Evolutionary conservation across 2,113 vertebrate genomes (phyloP).

Genomic region (Alces alces): DNA sequence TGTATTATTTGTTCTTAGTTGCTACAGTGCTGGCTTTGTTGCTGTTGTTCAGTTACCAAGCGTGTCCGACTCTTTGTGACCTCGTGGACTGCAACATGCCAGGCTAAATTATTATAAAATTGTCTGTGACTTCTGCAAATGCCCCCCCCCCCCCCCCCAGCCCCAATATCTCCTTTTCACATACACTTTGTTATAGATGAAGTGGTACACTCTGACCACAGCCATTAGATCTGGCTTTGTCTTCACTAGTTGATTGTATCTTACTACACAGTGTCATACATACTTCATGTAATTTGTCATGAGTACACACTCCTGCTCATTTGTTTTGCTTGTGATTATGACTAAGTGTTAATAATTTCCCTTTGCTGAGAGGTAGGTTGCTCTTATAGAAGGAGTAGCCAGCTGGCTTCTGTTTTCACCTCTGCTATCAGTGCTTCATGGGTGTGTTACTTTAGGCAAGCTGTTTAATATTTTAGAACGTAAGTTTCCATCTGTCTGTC

Average conservation of each 20-base stretch:
- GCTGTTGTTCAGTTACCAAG: neutral
- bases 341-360: neutral
- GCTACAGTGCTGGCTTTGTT: neutral
- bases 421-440: neutral
- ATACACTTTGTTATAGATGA: neutral
- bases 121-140: neutral
- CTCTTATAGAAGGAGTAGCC: neutral
- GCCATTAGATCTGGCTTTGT: neutral
- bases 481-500: conserved; percentile 12
- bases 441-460: neutral
- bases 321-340: neutral
- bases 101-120: neutral
- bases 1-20: neutral
- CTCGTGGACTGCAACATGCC: neutral
- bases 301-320: neutral
- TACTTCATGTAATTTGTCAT: neutral
- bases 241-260: neutral
- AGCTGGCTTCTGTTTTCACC: neutral
- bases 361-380: neutral
- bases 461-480: neutral
- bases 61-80: neutral
- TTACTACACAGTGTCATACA: neutral
- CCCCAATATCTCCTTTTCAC: neutral
- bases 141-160: fast-evolving
- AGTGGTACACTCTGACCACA: neutral